Conservation (phyloP, 2,797 vertebrate species). For the Paguma larvata region DNA sequence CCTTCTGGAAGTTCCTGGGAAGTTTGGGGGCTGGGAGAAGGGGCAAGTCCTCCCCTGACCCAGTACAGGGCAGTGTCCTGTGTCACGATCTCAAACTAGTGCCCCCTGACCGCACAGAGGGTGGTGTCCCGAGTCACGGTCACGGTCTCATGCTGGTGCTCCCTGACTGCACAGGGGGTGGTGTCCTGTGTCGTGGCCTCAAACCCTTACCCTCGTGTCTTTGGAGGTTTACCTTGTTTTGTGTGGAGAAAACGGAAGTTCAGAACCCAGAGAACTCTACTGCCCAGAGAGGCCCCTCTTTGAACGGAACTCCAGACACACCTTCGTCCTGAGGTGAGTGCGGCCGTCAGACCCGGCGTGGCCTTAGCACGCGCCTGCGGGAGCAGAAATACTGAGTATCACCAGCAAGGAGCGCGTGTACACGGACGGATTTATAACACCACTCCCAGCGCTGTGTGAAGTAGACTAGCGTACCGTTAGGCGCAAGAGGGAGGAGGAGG, state of each 20-base stretch:
- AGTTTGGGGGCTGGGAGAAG: background rate
- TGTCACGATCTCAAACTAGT: too few relatives aligned
- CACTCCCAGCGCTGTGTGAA: background rate
- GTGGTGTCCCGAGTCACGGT: too few relatives aligned
- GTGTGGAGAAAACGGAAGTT: constrained; percentile 89
- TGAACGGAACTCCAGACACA: constrained; percentile 90
- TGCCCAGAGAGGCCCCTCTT: constrained; percentile 90
- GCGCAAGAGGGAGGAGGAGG: background rate
- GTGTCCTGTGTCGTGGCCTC: too few relatives aligned
- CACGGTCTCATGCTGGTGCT: too few relatives aligned
- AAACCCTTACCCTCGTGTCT: background rate
- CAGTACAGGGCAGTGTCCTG: fast-evolving
- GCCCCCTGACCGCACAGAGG: too few relatives aligned
- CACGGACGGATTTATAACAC: background rate
- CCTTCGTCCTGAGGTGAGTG: constrained; percentile 92
- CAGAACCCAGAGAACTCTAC: constrained; percentile 91
- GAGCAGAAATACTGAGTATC: too few relatives aligned
- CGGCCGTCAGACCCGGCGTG: background rate
- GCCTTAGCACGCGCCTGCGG: background rate
- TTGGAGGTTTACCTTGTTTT: constrained; percentile 91
- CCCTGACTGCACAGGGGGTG: too few relatives aligned
- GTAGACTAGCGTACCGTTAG: background rate
- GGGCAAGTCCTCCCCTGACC: background rate
- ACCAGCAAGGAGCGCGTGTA: background rate
- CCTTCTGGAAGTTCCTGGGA: background rate